Base-by-base conservation (phyloP, 2,888 invertebrate species). In the Dicyrtoma fusca region DNA sequence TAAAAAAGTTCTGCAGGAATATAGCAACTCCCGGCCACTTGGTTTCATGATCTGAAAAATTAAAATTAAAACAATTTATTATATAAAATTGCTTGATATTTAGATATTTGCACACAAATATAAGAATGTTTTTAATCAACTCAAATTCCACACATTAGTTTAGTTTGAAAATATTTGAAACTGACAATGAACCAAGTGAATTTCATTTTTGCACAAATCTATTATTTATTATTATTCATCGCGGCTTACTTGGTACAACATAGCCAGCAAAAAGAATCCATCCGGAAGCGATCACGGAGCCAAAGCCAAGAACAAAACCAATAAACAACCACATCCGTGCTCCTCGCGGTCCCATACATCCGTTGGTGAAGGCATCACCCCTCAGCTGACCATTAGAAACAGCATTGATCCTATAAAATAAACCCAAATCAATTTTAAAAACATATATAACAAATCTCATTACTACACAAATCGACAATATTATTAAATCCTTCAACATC, bases 291-390 rank as follows among this genome's bases (percentile, higher is more conserved):
- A 99, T 96, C 42, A 99, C 89, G 0, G 97, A 91, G 0, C 95
- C 94, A 84, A 99, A 99, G 23, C 97, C 96, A 82, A 99, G 89
- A 0, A 98, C 92, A 84, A 99, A 98, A 0, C 98, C 99, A 66
- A 97, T 86, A 83, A 99, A 95, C 13, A 99, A 87, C 97, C 97
- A 99, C 21, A 94, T 88, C 75, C 95, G 88, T 0, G 97, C 91
- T 73, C 95, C 95, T 81, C 93, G 89, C 0, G 93, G 89, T 0
- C 95, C 95, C 82, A 94, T 85, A 82, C 92, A 93, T 0, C 94
- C 94, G 0, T 90, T 92, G 14, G 91, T 90, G 83, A 91, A 94
- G 0, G 89, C 87, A 83, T 94, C 94, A 19, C 91, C 94, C 78
- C 91, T 86, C 21, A 94, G 92, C 87, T 96, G 95, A 69, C 94